Base-by-base conservation (phyloP, 2,797 vertebrate genomes). In the Hippocampus kuda region DNA sequence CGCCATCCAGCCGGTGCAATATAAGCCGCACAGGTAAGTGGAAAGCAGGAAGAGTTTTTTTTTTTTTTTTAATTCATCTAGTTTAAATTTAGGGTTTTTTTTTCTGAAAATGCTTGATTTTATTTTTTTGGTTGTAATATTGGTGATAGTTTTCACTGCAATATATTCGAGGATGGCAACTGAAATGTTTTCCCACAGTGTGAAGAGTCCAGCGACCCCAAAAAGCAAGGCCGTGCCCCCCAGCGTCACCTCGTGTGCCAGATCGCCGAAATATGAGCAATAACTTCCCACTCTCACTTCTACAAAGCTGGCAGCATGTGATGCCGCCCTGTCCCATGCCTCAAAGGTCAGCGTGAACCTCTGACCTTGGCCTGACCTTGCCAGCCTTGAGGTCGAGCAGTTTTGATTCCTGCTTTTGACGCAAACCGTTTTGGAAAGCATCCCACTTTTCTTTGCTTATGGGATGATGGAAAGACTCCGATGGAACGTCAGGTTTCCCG, bases 271-370 rank as follows among this genome's bases (percentile, higher is more conserved):
- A 63, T 85, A 88, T 80, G 80, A 80, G 77, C 76, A 80, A 74
- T 81, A 86, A 90, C 89, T 91, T 91, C 90, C 89, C 85, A 89
- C 88, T 92, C 89, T 92, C 90, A 91, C 90, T 92, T 92, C 90
- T 91, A 91, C 41, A 91, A 91, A 92, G 89, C 81, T 79, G 77
- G 72, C 80, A 76, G 70, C 83, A 88, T 68, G 83, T 88, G 86
- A 87, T 54, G 51, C 72, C 74, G 83, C 66, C 80, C 71, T 64
- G 69, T 77, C 53, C 82, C 65, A 11, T 61, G 76, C 38, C 76
- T 67, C 20, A 65, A 77, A 86, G 87, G 88, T 89, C 87, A 88
- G 51, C 78, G 0, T 83, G 85, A 85, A 78, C 82, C 85, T 44
- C 48, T 80, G 77, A 75, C 81, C 82, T 65, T 48, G 56, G 26